Evolutionary conservation across 2,888 invertebrate genomes (phyloP).

Genomic region (Cataglyphis altisquamis): DNA sequence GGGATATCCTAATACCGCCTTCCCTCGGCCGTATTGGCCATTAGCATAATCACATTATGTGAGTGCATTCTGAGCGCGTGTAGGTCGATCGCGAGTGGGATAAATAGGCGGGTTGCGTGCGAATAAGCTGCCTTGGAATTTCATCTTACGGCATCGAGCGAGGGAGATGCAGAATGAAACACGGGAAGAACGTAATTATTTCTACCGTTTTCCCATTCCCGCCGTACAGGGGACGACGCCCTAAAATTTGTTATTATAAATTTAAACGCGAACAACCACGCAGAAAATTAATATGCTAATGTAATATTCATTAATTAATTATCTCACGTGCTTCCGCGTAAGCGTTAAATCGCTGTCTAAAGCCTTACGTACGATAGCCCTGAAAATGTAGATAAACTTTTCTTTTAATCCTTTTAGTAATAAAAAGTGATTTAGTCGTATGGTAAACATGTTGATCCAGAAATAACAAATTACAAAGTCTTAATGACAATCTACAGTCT

Average conservation of each 20-base stretch:
- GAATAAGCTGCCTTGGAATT: conserved; percentile 72
- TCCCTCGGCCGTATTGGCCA: conserved; percentile 51
- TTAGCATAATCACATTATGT: conserved; percentile 83
- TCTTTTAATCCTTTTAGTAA: neutral
- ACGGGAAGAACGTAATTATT: conserved; percentile 55
- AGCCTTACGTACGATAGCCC: neutral
- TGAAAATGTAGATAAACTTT: neutral
- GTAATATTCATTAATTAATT: conserved; percentile 22
- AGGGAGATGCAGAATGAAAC: conserved; percentile 63
- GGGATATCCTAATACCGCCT: conserved; percentile 64
- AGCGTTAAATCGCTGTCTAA: conserved; percentile 3
- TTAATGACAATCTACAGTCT: conserved; percentile 15
- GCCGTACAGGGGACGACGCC: no score
- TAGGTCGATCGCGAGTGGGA: conserved; percentile 76
- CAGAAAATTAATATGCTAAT: conserved; percentile 11
- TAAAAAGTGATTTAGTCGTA: neutral
- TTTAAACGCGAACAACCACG: conserved; percentile 7
- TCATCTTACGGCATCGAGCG: conserved; percentile 69
- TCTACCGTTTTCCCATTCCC: conserved; percentile 26
- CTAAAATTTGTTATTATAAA: conserved; percentile 13
- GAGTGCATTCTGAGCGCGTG: conserved; percentile 74
- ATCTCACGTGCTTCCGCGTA: conserved; percentile 16
- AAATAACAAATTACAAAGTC: conserved; percentile 10
- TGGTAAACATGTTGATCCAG: neutral
- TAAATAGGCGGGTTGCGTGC: conserved; percentile 68